Percentiles rank a stretch among this genome's conserved stretches.
phyloP scores from a whole-genome alignment of 2,113 vertebrate genomes.

The Carassius gibelio region DNA sequence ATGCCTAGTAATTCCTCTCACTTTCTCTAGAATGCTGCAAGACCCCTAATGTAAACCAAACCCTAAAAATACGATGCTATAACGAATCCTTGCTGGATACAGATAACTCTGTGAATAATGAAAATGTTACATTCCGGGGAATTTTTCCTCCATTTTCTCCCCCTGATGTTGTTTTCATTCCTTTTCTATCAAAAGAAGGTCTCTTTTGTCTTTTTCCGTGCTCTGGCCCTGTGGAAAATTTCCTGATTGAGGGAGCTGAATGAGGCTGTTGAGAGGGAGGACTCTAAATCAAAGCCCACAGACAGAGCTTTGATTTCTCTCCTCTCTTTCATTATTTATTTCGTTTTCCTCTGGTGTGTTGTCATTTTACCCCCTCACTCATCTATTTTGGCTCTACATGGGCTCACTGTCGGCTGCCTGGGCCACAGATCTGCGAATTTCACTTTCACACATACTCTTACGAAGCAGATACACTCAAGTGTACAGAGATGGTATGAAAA shows the following conservation, averaged over 20 bases:
- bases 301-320: constrained; percentile 67
- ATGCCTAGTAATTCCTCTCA: neutral
- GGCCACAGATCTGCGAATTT: constrained; percentile 15
- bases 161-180: constrained; percentile 40
- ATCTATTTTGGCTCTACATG: constrained; percentile 34
- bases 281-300: constrained; percentile 67
- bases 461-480: neutral
- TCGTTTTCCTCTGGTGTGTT: constrained; percentile 47
- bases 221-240: constrained; percentile 56
- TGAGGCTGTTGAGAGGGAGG: constrained; percentile 54
- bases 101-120: constrained; percentile 25
- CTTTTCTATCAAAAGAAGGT: constrained; percentile 46
- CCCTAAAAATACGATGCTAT: neutral
- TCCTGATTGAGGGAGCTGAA: constrained; percentile 65
- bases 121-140: constrained; percentile 23
- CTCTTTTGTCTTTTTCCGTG: constrained; percentile 25
- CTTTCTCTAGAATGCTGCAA: neutral
- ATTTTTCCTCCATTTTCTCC: neutral
- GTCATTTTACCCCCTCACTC: constrained; percentile 29
- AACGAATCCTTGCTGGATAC: neutral
- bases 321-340: constrained; percentile 38
- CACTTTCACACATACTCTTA: constrained; percentile 8
- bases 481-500: neutral
- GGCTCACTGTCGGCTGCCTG: constrained; percentile 8
- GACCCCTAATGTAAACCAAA: neutral